Conservation (phyloP, 2,888 invertebrate genomes). For the Lasioglossum malachurum region DNA sequence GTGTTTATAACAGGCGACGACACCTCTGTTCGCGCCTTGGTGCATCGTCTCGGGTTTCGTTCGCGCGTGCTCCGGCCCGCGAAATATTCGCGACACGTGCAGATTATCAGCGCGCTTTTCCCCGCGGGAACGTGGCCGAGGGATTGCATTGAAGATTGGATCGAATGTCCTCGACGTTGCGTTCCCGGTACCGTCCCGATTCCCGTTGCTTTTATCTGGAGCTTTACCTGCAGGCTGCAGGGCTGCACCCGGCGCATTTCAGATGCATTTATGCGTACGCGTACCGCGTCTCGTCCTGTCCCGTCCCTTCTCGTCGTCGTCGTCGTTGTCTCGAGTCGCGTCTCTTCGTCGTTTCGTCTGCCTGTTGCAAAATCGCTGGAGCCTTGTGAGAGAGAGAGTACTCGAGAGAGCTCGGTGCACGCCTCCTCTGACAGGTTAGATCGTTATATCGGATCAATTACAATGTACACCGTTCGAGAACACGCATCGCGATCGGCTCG, state of each 20-base stretch:
- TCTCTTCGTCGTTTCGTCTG: slow-evolving; percentile 5
- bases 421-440: slow-evolving; percentile 45
- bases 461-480: slow-evolving; percentile 43
- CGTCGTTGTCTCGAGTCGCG: background rate
- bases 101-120: slow-evolving; percentile 71
- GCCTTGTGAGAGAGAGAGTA: background rate
- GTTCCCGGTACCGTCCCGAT: slow-evolving; percentile 71
- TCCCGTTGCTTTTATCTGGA: slow-evolving; percentile 58
- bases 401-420: background rate
- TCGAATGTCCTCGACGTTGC: slow-evolving; percentile 77
- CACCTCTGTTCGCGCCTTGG: slow-evolving; percentile 63
- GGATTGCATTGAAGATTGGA: slow-evolving; percentile 71
- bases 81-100: slow-evolving; percentile 76
- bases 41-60: slow-evolving; percentile 68
- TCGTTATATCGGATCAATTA: slow-evolving; percentile 61
- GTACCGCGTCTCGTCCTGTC: slow-evolving; percentile 4
- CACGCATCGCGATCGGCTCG: slow-evolving; percentile 50
- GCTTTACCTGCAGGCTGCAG: slow-evolving; percentile 49
- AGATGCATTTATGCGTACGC: slow-evolving; percentile 48
- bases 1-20: slow-evolving; percentile 65
- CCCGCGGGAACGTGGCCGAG: slow-evolving; percentile 40
- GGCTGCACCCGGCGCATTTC: slow-evolving; percentile 42
- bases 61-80: slow-evolving; percentile 75
- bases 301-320: background rate
- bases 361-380: background rate